Percentiles rank a stretch among this genome's conserved stretches.
Conservation (phyloP, 1,140 invertebrate species). For the Drosophila parvula region DNA sequence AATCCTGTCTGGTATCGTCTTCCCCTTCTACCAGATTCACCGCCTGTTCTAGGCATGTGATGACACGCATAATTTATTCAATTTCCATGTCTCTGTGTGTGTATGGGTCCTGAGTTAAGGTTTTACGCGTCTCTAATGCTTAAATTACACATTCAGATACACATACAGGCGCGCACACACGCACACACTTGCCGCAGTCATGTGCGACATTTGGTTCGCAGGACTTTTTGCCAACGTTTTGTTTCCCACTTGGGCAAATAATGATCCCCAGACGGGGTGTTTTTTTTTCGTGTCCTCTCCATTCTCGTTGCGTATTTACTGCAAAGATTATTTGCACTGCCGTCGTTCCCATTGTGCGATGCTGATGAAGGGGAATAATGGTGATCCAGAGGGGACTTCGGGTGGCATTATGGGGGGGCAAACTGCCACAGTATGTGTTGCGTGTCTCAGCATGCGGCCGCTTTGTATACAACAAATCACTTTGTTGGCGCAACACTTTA, state of each 20-base stretch:
- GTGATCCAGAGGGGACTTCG: slow-evolving; percentile 16
- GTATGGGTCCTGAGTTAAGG: slow-evolving; percentile 57
- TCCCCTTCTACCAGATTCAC: background rate
- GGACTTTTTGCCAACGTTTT: slow-evolving; percentile 74
- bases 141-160: slow-evolving; percentile 80
- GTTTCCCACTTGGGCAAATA: slow-evolving; percentile 81
- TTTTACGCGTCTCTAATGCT: slow-evolving; percentile 79
- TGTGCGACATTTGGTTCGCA: slow-evolving; percentile 74
- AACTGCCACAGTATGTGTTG: background rate
- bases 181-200: slow-evolving; percentile 66
- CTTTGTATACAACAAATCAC: slow-evolving; percentile 80
- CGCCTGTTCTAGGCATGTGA: slow-evolving; percentile 64
- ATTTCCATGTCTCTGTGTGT: slow-evolving; percentile 58
- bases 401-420: slow-evolving; percentile 8
- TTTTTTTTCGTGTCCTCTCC: slow-evolving; percentile 22
- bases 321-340: slow-evolving; percentile 82
- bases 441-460: slow-evolving; percentile 54
- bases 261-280: slow-evolving; percentile 75
- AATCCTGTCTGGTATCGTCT: slow-evolving; percentile 7
- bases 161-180: slow-evolving; percentile 11
- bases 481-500: slow-evolving; percentile 81
- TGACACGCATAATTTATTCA: slow-evolving; percentile 83
- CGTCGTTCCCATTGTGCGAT: slow-evolving; percentile 61
- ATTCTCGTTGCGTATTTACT: slow-evolving; percentile 73
- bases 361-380: slow-evolving; percentile 49